These are phyloP conservation scores for Tetranychus truncatus DNA, from an alignment of 2,888 invertebrate species.

Conservation along the genomic window DNA sequence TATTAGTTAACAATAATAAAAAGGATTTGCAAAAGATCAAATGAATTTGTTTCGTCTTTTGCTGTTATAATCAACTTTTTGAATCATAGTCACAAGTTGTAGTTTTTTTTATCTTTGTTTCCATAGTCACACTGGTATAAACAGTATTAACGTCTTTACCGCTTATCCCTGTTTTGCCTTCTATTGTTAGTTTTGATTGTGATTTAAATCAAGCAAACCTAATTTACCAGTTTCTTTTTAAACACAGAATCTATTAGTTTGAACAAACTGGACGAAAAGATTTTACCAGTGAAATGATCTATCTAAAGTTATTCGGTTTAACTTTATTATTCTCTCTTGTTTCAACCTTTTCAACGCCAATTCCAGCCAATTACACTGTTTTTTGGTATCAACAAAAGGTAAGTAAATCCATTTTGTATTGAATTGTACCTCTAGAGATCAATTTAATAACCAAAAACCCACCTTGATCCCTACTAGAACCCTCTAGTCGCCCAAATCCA, in stretches of 20 bases:
- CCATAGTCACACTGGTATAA: background rate
- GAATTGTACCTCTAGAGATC: background rate
- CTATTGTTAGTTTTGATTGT: background rate
- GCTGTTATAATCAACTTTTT: background rate
- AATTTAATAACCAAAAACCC: background rate
- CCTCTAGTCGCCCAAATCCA: too few species aligned
- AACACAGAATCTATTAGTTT: too few species aligned
- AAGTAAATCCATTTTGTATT: background rate
- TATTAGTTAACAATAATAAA: too few species aligned
- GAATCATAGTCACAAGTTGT: too few species aligned
- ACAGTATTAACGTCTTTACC: background rate
- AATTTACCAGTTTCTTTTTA: too few species aligned
- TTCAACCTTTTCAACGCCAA: conserved; percentile 9
- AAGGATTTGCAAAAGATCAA: too few species aligned
- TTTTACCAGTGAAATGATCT: too few species aligned
- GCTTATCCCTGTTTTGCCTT: background rate
- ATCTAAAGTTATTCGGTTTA: background rate
- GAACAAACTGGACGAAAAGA: too few species aligned
- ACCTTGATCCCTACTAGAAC: too few species aligned
- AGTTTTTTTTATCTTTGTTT: background rate
- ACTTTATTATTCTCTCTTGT: background rate
- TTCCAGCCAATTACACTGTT: conserved; percentile 19
- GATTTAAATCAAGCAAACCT: background rate
- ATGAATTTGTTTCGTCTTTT: background rate
- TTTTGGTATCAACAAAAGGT: conserved; percentile 20